These are phyloP conservation scores for Drosophila arizonae DNA, from an alignment of 1,140 invertebrate genomes.

Conservation along the genomic window DNA sequence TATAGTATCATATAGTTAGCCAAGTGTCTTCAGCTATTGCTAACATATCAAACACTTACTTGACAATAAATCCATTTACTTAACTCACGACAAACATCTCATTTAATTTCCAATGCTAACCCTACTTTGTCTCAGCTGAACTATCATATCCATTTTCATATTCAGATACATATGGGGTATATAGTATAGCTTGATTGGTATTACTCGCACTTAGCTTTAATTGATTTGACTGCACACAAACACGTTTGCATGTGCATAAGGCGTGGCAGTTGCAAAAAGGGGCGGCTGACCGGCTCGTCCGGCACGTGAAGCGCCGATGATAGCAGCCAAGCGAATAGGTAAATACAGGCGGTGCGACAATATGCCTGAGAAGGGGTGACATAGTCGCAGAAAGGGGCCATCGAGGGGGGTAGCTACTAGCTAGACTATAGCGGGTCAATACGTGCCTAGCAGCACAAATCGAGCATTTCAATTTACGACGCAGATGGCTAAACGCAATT, in stretches of 20 bases:
- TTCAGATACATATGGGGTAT: not conserved
- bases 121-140: not conserved
- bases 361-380: not conserved
- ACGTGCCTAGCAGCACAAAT: constrained; percentile 56
- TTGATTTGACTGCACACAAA: constrained; percentile 66
- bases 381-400: not conserved
- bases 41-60: no score
- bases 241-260: constrained; percentile 57
- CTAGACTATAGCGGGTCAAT: constrained; percentile 24
- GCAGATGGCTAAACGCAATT: constrained; percentile 13
- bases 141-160: not conserved
- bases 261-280: constrained; percentile 12
- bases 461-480: constrained; percentile 48
- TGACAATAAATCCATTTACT: no score
- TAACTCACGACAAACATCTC: not conserved
- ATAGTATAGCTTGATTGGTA: not conserved
- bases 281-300: constrained; percentile 8
- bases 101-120: not conserved
- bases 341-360: not conserved
- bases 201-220: constrained; percentile 8
- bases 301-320: constrained; percentile 67
- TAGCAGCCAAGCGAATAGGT: constrained; percentile 34
- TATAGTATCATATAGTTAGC: no score
- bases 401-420: not conserved
- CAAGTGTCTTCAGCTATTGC: no score